Conservation (phyloP, 2,888 invertebrate genomes). For the Crioceris asparagi region DNA sequence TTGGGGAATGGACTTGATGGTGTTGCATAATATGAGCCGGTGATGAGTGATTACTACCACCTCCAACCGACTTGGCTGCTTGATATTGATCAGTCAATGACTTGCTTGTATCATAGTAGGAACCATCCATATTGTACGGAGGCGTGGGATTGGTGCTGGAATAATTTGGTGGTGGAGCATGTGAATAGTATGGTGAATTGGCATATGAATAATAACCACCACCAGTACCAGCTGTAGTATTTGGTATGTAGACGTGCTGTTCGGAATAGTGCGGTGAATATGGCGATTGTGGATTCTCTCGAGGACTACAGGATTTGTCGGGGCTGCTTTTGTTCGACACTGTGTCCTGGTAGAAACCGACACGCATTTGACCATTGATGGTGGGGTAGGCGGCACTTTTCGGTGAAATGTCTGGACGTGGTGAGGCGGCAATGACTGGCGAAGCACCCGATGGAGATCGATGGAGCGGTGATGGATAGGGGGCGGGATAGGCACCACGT, state of each 20-base stretch:
- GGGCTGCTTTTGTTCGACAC: conserved; percentile 76
- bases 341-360: conserved; percentile 82
- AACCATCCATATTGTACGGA: conserved; percentile 29
- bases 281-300: conserved; percentile 56
- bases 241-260: conserved; percentile 49
- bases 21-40: too few relatives aligned
- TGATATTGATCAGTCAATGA: conserved; percentile 38
- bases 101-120: conserved; percentile 51
- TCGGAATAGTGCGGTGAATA: conserved; percentile 46
- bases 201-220: conserved; percentile 30
- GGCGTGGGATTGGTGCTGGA: conserved; percentile 42
- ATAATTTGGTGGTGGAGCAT: conserved; percentile 29
- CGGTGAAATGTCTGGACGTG: conserved; percentile 56
- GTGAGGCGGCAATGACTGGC: conserved; percentile 51
- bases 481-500: conserved; percentile 53
- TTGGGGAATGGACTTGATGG: too few relatives aligned
- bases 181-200: conserved; percentile 33
- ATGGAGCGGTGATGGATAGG: conserved; percentile 61
- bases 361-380: conserved; percentile 73
- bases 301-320: conserved; percentile 73
- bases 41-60: conserved; percentile 16
- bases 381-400: conserved; percentile 58
- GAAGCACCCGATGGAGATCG: conserved; percentile 65
- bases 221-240: conserved; percentile 40
- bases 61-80: conserved; percentile 24